Evolutionary conservation across 1,140 invertebrate species (phyloP).

Genomic region (Druon quercuslanigerum): DNA sequence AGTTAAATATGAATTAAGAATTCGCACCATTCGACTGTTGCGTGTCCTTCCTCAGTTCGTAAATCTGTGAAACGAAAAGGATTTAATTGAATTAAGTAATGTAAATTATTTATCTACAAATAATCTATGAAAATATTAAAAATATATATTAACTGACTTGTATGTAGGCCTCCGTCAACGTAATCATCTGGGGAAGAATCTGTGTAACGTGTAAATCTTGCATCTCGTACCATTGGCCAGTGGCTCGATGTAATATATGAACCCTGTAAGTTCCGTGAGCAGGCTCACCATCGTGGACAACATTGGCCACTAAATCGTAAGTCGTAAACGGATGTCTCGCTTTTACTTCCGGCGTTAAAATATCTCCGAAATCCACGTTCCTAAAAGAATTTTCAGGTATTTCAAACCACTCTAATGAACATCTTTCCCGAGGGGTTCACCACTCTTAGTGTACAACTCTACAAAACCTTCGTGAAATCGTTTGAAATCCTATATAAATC

Average conservation of each 20-base stretch:
- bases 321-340: conserved; percentile 87
- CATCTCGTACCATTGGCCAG: conserved; percentile 93
- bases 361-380: conserved; percentile 98
- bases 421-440: too few relatives aligned
- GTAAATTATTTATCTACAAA: conserved; percentile 23
- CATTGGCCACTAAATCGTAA: conserved; percentile 98
- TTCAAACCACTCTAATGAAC: too few relatives aligned
- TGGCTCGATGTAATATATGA: conserved; percentile 96
- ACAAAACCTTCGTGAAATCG: too few relatives aligned
- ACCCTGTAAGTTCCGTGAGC: conserved; percentile 95
- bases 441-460: too few relatives aligned
- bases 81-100: conserved; percentile 25
- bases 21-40: conserved; percentile 48
- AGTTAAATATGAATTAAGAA: neutral
- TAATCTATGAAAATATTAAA: conserved; percentile 24
- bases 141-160: conserved; percentile 76
- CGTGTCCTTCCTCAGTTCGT: conserved; percentile 65
- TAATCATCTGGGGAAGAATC: conserved; percentile 99
- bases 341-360: conserved; percentile 90
- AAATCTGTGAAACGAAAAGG: conserved; percentile 62
- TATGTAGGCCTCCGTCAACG: conserved; percentile 98
- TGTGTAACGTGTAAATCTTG: conserved; percentile 99
- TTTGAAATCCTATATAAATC: too few relatives aligned
- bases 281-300: conserved; percentile 98
- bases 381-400: conserved; percentile 75